Evolutionary conservation across 2,888 invertebrate genomes (phyloP), one percentile per base, ranked within the genome.

Genomic region (Cryptus armator): DNA sequence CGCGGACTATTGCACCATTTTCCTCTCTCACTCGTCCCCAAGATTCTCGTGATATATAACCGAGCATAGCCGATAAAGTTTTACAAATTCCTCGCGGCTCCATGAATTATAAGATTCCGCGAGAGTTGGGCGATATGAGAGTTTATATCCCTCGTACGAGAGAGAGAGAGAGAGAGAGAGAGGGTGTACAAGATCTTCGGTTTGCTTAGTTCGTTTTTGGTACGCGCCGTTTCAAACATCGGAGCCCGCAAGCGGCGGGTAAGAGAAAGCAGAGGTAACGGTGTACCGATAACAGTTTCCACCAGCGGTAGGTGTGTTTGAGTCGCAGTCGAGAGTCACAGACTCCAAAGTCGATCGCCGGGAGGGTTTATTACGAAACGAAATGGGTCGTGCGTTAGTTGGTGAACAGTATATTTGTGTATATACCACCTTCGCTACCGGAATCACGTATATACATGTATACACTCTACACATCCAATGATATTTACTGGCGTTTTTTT

Each of bases 71-170:
- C 84, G 84, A 87, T 84, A 87, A 87, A 87, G 85, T 85, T 86
- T 87, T 82, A 84, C 82, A 85, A 84, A 87, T 87, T 87, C 70
- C 74, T 70, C 74, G 56, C 51, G 70, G 71, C 67, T 80, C 62
- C 80, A 84, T 86, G 81, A 86, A 80, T 86, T 80, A 87, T 76
- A 81, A 78, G 83, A 82, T 79, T 81, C 59, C 24, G 43, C 59
- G 70, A 19, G 53, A 84, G 72, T 67, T 76, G 37, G 66, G 43
- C 66, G 81, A 81, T 81, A 81, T 77, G 59, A 37, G 71, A 72
- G 59, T 75, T 80, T 80, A 77, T 72, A 72, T 77, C 66, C 66
- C 37, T 37, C 37, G 37, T 7, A 37, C 37, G 37, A 37, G 37
- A 37, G 37, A 37, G 56, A 12, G n/a, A 5, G 62, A 37, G 59